These are phyloP conservation scores for Abrostola triplasia DNA, from an alignment of 2,888 invertebrate genomes.

Conservation along the genomic window DNA sequence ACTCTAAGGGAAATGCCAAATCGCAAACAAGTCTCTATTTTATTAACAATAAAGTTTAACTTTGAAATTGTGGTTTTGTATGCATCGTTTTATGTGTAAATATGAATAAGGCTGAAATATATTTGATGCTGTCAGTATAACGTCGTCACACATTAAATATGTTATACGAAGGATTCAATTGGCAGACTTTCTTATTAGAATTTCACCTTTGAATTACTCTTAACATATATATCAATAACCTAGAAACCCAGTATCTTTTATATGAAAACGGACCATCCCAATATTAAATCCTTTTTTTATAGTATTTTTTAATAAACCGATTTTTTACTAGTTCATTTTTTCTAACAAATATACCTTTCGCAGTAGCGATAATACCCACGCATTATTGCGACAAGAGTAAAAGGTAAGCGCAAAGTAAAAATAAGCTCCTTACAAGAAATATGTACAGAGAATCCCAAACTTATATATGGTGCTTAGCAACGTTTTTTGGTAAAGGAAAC, in stretches of 20 bases:
- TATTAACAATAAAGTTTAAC: slow-evolving; percentile 63
- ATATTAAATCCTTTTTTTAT: too few species aligned
- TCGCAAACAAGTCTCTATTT: slow-evolving; percentile 66
- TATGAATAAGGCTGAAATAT: slow-evolving; percentile 24
- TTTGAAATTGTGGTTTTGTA: slow-evolving; percentile 51
- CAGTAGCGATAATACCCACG: slow-evolving; percentile 17
- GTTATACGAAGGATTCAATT: too few species aligned
- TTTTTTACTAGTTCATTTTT: neutral
- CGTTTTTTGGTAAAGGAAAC: slow-evolving; percentile 31
- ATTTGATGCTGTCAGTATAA: slow-evolving; percentile 17
- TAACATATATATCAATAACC: too few species aligned
- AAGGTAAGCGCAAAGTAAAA: slow-evolving; percentile 51
- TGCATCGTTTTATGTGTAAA: slow-evolving; percentile 44
- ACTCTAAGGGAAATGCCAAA: slow-evolving; percentile 53
- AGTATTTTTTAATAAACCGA: too few species aligned
- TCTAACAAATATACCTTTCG: slow-evolving; percentile 2
- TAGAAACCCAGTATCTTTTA: too few species aligned
- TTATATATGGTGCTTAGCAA: slow-evolving; percentile 35
- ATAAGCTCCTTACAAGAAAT: slow-evolving; percentile 56
- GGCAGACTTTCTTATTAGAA: too few species aligned
- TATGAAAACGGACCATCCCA: too few species aligned
- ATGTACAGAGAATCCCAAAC: slow-evolving; percentile 42
- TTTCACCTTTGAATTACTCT: too few species aligned
- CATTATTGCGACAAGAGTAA: slow-evolving; percentile 26
- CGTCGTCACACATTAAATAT: too few species aligned